Evolutionary conservation across 2,797 vertebrate genomes (phyloP), one percentile per base, ranked within the genome.

Genomic region (Novumbra hubbsi): DNA sequence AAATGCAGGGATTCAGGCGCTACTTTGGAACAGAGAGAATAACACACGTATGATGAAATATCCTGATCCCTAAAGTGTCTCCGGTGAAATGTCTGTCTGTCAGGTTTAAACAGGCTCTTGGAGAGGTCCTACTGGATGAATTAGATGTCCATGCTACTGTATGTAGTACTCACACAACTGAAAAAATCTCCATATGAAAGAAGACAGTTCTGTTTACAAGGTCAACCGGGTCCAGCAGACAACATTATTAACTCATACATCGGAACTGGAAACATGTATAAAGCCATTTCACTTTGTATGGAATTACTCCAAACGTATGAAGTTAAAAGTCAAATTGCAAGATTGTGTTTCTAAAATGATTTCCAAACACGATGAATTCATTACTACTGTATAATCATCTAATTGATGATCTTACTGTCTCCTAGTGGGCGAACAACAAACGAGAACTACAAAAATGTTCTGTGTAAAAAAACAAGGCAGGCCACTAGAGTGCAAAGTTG

Each of bases 401-500:
- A 9, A 66, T 66, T 38, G 38, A 66, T 66, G 30, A 21, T 19
- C 16, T 34, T n/a, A 24, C 16, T 27, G n/a, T 32, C 32, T 30
- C 5, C 68, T 52, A 17, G 38, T 70, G 30, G 11, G 48, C 9
- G 32, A 70, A 70, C 52, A 52, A 30, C 68, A 52, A 30, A 32
- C 9, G 17, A 55, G 16, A 70, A 55, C 48, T 19, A 49, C 45
- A 70, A 69, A 71, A 85, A 80, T 30, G 30, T 15, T 70, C 24
- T 8, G 50, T 55, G 3, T 55, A n/a, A 4, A 57, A 17, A 57
- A 57, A 57, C 55, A 83, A 72, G 64, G 48, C 49, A 50, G 16
- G 27, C 72, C 73, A 73, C 57, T 11, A 71, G 70, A 86, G 86
- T 87, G 86, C 82, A 74, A 84, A 55, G 52, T 38, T 45, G 12